A percentile compares a stretch with the other conserved stretches of the same genome.
These are phyloP conservation scores for Zaprionus lineosus DNA, from an alignment of 2,888 invertebrate genomes.

Conservation along the genomic window DNA sequence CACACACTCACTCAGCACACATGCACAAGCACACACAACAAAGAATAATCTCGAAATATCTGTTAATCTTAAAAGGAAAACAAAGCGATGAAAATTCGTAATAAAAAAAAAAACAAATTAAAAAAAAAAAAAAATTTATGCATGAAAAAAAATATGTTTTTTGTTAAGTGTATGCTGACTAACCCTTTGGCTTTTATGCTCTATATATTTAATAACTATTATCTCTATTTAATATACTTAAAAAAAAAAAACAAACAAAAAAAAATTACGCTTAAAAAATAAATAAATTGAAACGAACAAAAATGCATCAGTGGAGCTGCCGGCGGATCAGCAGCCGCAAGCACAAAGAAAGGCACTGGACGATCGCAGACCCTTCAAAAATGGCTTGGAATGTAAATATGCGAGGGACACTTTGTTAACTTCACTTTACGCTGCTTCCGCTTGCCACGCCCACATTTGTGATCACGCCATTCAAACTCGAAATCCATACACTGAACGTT, in stretches of 20 bases:
- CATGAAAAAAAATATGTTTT: background rate
- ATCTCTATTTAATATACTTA: conserved; percentile 17
- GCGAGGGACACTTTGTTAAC: conserved; percentile 9
- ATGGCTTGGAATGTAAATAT: conserved; percentile 90
- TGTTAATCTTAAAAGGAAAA: no score
- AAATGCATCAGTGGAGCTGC: conserved; percentile 52
- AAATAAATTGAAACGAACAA: conserved; percentile 32
- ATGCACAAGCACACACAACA: conserved; percentile 38
- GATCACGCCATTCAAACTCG: conserved; percentile 1
- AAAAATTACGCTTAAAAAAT: no score
- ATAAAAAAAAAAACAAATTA: conserved; percentile 2
- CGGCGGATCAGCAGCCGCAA: conserved; percentile 62
- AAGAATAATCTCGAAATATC: conserved; percentile 67
- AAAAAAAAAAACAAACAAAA: conserved; percentile 38
- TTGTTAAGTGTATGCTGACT: conserved; percentile 12
- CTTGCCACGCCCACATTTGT: conserved; percentile 26
- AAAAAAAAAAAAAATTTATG: conserved; percentile 1
- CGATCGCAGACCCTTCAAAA: conserved; percentile 91
- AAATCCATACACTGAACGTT: no score
- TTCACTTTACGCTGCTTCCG: conserved; percentile 12
- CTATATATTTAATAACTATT: conserved; percentile 9
- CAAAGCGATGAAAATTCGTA: conserved; percentile 10
- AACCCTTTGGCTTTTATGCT: conserved; percentile 32
- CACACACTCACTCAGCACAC: conserved; percentile 15
- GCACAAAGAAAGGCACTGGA: conserved; percentile 85